Conservation (phyloP, 92 coral and sea anemone species). For the Palythoa caribaeorum region DNA sequence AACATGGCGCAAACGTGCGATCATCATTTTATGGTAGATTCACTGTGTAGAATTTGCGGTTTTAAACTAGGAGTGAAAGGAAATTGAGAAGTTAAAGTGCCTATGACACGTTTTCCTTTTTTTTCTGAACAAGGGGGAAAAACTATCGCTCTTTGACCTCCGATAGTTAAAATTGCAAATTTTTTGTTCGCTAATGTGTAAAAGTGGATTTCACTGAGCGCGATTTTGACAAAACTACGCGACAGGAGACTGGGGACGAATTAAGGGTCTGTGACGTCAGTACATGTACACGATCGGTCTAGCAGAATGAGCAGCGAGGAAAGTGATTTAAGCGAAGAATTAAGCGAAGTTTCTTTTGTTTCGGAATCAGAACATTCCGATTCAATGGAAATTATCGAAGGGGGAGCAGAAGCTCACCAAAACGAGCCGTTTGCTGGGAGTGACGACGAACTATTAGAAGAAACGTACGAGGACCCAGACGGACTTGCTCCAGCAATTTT, state of each 20-base stretch:
- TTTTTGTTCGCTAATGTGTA: too few relatives aligned
- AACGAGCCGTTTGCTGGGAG: slow-evolving; percentile 4
- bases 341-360: background rate
- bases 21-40: too few relatives aligned
- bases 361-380: background rate
- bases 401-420: slow-evolving; percentile 16
- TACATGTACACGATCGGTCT: background rate
- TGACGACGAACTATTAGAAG: slow-evolving; percentile 6
- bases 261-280: background rate
- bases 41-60: too few relatives aligned
- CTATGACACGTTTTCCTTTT: too few relatives aligned
- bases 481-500: background rate
- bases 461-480: background rate
- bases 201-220: background rate
- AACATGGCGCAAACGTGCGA: too few relatives aligned
- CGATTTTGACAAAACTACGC: background rate
- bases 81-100: too few relatives aligned
- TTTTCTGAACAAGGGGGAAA: too few relatives aligned
- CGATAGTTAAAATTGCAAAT: too few relatives aligned
- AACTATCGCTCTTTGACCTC: too few relatives aligned
- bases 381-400: background rate
- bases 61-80: too few relatives aligned
- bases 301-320: slow-evolving; percentile 7
- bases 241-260: background rate
- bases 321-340: background rate